Evolutionary conservation across 2,113 vertebrate genomes (phyloP).

Genomic region (Melozone crissalis): DNA sequence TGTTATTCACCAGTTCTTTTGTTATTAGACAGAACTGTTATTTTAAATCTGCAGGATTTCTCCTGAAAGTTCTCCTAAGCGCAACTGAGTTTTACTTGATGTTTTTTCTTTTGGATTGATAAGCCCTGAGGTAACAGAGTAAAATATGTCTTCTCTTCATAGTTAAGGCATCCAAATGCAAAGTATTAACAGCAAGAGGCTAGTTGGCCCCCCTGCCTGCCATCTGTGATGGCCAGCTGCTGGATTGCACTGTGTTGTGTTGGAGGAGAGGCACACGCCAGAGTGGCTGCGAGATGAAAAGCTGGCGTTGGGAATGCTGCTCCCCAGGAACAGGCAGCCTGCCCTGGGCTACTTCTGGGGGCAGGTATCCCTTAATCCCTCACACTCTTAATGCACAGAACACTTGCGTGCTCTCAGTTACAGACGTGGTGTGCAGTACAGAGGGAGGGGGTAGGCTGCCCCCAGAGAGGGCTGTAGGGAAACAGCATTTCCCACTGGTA

Average conservation of each 20-base stretch:
- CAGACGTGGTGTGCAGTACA: accelerated
- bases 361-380: not conserved
- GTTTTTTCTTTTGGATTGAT: conserved; percentile 11
- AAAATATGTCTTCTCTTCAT: not conserved
- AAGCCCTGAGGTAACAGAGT: not conserved
- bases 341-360: not conserved
- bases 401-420: no score
- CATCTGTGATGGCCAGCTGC: conserved; percentile 41
- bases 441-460: not conserved
- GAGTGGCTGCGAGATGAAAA: not conserved
- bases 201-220: not conserved
- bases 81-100: not conserved
- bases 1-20: not conserved
- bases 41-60: not conserved
- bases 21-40: not conserved
- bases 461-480: not conserved
- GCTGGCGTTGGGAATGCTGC: accelerated
- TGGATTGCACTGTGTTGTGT: not conserved
- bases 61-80: not conserved
- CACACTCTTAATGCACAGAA: no score
- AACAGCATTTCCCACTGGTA: not conserved
- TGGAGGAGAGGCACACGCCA: not conserved
- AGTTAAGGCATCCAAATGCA: not conserved
- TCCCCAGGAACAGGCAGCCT: not conserved
- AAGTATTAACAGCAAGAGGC: not conserved